Percentiles rank a stretch among this genome's conserved stretches.
These are phyloP conservation scores for Mandrillus leucophaeus DNA, from an alignment of 2,113 vertebrate genomes.

Conservation along the genomic window DNA sequence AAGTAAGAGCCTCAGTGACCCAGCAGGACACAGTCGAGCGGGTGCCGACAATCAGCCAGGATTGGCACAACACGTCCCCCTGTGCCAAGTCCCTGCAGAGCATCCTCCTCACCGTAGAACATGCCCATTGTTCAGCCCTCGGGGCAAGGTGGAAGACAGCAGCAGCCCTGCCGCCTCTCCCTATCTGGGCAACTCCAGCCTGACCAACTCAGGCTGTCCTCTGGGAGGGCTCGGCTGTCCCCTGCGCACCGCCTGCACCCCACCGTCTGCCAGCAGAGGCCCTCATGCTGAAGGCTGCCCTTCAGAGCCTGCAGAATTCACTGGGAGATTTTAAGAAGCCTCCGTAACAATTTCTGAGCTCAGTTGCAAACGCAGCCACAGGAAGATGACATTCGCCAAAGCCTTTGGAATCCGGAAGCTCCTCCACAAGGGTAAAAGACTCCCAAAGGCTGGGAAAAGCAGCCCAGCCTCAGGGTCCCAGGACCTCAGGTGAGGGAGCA, in stretches of 20 bases:
- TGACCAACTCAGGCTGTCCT: background rate
- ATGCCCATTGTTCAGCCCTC: fast-evolving
- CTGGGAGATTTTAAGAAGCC: fast-evolving
- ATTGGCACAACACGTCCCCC: fast-evolving
- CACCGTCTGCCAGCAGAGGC: fast-evolving
- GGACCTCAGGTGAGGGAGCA: fast-evolving
- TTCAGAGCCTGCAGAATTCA: fast-evolving
- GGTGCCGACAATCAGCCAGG: fast-evolving
- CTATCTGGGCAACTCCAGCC: no score
- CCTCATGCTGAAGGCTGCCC: fast-evolving
- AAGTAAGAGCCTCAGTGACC: fast-evolving
- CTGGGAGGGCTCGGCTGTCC: background rate
- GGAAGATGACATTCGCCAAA: fast-evolving
- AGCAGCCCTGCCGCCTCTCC: background rate
- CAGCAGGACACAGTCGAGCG: background rate
- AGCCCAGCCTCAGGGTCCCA: fast-evolving
- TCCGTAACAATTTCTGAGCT: fast-evolving
- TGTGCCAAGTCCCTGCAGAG: fast-evolving
- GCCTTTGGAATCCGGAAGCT: fast-evolving
- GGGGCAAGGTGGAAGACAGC: fast-evolving
- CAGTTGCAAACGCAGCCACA: fast-evolving
- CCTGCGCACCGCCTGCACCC: background rate
- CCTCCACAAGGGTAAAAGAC: background rate
- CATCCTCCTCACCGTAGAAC: fast-evolving
- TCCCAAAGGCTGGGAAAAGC: no score